Base-by-base conservation (phyloP, 2,113 vertebrate genomes). In the Nannospalax galili region DNA sequence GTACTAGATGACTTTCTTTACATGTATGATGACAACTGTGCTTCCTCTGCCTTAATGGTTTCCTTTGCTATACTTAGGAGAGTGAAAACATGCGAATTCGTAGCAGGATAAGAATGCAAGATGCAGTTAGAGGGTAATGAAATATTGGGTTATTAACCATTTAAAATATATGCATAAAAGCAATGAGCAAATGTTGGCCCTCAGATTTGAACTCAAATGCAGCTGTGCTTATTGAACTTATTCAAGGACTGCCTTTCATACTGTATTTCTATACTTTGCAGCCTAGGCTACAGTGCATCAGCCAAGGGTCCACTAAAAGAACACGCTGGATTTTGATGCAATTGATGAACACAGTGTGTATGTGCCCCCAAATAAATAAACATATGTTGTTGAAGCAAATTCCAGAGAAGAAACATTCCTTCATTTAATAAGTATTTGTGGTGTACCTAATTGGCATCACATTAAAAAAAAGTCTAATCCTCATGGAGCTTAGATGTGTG, bases 391-490 rank as follows among this genome's bases (percentile, higher is more conserved):
- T 82, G 64, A 88, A 91, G 79, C 69, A 74, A 87, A 89, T 65
- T 73, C 86, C 22, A 92, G 60, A 80, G 60, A 80, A 62, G 45
- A 90, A 87, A 42, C 35, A 58, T 6, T 35, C n/a, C 28, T n/a
- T 94, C 40, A 58, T 67, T 92, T 93, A 64, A 73, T 48, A 86
- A 70, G 77, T 88, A 95, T 73, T 90, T 81, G 40, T 64, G 89
- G 35, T 80, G 81, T 5, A 30, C 67, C 32, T n/a, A 90, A 45
- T 15, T 72, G 37, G 48, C 65, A 12, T 12, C 65, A 80, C n/a
- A 19, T 64, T 64, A 73, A 93, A 86, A 82, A 77, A 64, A 15
- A 89, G 42, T 70, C 35, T 45, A 48, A 91, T 56, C 77, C 65
- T 91, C 30, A 12, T 52, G 2, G 52, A 87, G 22, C 42, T 77